Evolutionary conservation across 2,888 invertebrate species (phyloP), one percentile per base, ranked within the genome.

Genomic region (Argyra leucocephala): DNA sequence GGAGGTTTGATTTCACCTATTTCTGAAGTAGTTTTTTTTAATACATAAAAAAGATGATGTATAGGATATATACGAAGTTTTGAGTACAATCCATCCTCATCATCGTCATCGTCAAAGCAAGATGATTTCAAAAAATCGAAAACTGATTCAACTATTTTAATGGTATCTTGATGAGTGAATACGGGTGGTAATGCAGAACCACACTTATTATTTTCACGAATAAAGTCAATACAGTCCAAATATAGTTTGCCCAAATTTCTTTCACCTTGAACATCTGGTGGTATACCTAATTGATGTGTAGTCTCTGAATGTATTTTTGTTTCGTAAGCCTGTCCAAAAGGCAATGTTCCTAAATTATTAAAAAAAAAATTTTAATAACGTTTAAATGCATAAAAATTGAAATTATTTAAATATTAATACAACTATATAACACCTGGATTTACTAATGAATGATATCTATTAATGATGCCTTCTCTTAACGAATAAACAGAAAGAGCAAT

Each of bases 401-500:
- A n/a, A n/a, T n/a, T n/a, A n/a, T n/a, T n/a, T n/a, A n/a, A n/a
- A n/a, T n/a, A n/a, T n/a, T n/a, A n/a, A n/a, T n/a, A n/a, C n/a
- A n/a, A n/a, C n/a, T n/a, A n/a, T n/a, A n/a, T n/a, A 23, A 59
- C 3, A 78, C 80, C 79, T 60, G 81, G 81, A 71, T 79, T 77
- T 0, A 84, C 72, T 9, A 82, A 76, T 1, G 77, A 71, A 66
- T 76, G 77, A 48, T 74, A 78, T 1, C 71, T 72, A 60, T 81
- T 79, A 58, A 72, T 71, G 1, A 81, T 72, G 1, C 84, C 84
- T 2, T 79, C 69, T 60, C 76, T 70, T 0, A 85, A 68, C 0
- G 81, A 81, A 70, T 80, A 84, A 69, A 81, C 75, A 18, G 76
- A 76, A 0, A 84, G 68, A 0, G 82, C 81, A 59, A 84, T 76